Conservation (phyloP, 1,140 invertebrate species). For the Drosophila azteca region DNA sequence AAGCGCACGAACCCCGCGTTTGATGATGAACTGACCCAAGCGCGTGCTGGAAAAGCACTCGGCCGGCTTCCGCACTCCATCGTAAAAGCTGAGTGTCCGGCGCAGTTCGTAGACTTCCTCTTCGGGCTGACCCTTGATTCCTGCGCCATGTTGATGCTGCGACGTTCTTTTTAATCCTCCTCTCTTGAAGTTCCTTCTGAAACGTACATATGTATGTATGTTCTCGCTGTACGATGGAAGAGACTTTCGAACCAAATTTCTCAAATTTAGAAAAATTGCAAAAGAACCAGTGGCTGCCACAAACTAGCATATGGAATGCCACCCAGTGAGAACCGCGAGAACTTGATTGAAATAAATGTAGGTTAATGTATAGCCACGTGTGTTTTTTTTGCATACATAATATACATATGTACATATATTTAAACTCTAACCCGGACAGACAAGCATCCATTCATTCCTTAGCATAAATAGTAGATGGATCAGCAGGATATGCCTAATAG, state of each 20-base stretch:
- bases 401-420: conserved; percentile 1
- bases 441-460: conserved; percentile 18
- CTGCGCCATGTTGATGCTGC: conserved; percentile 53
- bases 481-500: conserved; percentile 22
- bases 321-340: too few species aligned
- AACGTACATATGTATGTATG: too few species aligned
- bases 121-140: conserved; percentile 60
- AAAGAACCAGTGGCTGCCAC: too few species aligned
- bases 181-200: background rate
- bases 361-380: too few species aligned
- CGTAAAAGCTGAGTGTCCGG: conserved; percentile 52
- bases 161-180: conserved; percentile 41
- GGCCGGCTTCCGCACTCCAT: conserved; percentile 54
- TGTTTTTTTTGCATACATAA: background rate
- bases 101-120: conserved; percentile 70
- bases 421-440: conserved; percentile 15
- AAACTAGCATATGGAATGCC: too few species aligned
- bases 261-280: too few species aligned
- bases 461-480: conserved; percentile 24
- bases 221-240: background rate
- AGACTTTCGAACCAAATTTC: conserved; percentile 32
- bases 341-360: too few species aligned
- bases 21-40: conserved; percentile 67
- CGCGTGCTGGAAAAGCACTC: conserved; percentile 69
- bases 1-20: conserved; percentile 59